phyloP scores from a whole-genome alignment of 2,888 invertebrate genomes.

The Tortricodes alternella region DNA sequence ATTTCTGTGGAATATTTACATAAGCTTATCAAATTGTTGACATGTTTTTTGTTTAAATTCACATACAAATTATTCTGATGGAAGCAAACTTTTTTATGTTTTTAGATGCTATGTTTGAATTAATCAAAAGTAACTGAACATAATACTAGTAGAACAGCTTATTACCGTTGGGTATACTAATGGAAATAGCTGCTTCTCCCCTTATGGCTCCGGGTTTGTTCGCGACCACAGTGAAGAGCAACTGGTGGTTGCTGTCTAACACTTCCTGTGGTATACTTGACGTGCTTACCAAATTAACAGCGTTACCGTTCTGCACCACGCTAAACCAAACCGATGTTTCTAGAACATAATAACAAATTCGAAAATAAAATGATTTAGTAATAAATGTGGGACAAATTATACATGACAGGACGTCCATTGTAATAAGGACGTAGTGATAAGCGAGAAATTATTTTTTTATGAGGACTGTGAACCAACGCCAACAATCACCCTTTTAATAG shows the following conservation, averaged over 20 bases:
- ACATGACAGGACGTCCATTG: too few species aligned
- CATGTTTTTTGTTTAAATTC: too few species aligned
- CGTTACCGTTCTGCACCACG: constrained; percentile 32
- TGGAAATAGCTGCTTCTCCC: constrained; percentile 45
- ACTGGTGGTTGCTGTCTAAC: constrained; percentile 40
- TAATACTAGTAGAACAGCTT: too few species aligned
- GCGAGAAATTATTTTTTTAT: too few species aligned
- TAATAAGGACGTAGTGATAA: too few species aligned
- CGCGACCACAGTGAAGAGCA: constrained; percentile 46
- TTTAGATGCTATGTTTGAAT: too few species aligned
- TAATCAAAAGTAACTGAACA: too few species aligned
- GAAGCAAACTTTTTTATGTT: too few species aligned
- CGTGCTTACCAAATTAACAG: constrained; percentile 30
- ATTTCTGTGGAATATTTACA: constrained; percentile 26
- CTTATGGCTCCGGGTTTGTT: constrained; percentile 35
- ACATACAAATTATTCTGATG: too few species aligned
- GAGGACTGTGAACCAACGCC: too few species aligned
- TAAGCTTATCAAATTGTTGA: not conserved
- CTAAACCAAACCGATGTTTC: constrained; percentile 40
- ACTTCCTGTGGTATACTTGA: constrained; percentile 39
- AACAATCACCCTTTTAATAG: too few species aligned
- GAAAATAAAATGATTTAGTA: not conserved
- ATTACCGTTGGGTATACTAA: constrained; percentile 50
- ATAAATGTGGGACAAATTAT: too few species aligned
- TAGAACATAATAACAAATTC: constrained; percentile 34